Evolutionary conservation across 2,888 invertebrate species (phyloP), one percentile per base, ranked within the genome.

Genomic region (Molanna angustata): DNA sequence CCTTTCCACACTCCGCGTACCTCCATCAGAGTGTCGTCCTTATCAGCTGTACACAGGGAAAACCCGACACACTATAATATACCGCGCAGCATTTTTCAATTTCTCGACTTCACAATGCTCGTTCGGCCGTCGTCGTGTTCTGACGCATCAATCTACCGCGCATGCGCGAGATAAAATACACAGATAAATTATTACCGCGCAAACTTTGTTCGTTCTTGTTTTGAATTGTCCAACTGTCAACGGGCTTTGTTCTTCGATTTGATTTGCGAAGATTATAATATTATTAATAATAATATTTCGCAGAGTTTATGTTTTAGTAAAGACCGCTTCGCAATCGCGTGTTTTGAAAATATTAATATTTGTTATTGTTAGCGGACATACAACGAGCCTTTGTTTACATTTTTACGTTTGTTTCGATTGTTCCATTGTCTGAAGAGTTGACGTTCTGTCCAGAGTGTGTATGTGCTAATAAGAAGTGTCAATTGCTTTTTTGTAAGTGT

Each of bases 21-120:
- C 6, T 22, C 44, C 39, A n/a, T 27, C 13, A n/a, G n/a, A n/a
- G n/a, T n/a, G 18, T 32, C 35, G 45, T 46, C 54, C 54, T 54
- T 54, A 54, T 54, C 54, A 54, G 54, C 32, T 32, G 21, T 47
- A 22, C 27, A 35, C 44, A 50, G 54, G 51, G 47, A 54, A 54
- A 47, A 50, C 54, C 53, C 35, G 16, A 19, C n/a, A n/a, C n/a
- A n/a, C n/a, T n/a, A n/a, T n/a, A n/a, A 42, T 16, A 22, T 31
- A 40, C 32, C 48, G 14, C 27, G 17, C 18, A 21, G 20, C 14
- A 22, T 45, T 39, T 17, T 21, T 33, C 33, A 31, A 33, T 41
- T 45, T 22, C 42, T 37, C 41, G 52, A 27, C 48, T 27, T 27
- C 27, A 27, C 27, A 27, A 27, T 27, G 6, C 41, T 4, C 41